A percentile compares a stretch with the other conserved stretches of the same genome.
phyloP scores from a whole-genome alignment of 2,113 vertebrate species.

The Anoura caudifer region DNA sequence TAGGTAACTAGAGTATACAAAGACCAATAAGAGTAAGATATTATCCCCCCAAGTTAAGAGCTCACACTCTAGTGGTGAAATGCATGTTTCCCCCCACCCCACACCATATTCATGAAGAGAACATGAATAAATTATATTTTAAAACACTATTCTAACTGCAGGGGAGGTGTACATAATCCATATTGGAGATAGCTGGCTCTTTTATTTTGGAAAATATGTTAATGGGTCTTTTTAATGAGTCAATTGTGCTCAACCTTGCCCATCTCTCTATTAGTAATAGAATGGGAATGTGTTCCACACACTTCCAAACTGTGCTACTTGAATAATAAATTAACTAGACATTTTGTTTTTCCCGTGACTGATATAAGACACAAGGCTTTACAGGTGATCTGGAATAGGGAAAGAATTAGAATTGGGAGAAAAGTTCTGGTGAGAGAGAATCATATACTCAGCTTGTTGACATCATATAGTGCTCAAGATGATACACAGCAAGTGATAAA shows the following conservation, averaged over 20 bases:
- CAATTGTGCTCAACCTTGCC: background rate
- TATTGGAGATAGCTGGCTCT: background rate
- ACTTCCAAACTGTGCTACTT: background rate
- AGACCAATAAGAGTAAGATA: background rate
- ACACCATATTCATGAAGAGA: background rate
- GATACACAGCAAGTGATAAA: background rate
- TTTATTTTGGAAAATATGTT: background rate
- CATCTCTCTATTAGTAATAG: background rate
- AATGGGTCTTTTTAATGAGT: background rate
- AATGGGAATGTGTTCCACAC: background rate
- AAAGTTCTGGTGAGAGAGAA: background rate
- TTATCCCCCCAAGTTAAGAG: background rate
- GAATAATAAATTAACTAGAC: background rate
- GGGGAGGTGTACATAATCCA: accelerated
- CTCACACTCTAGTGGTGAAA: background rate
- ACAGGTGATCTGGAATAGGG: background rate
- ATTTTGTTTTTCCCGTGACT: background rate
- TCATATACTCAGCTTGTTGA: background rate
- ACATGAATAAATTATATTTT: background rate
- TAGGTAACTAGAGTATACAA: background rate
- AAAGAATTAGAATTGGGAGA: background rate
- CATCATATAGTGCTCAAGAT: background rate
- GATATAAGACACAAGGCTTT: background rate
- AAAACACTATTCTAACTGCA: background rate
- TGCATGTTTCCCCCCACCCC: accelerated